Conservation (phyloP, 2,797 vertebrate genomes). For the Mormyrus proboscirostris region DNA sequence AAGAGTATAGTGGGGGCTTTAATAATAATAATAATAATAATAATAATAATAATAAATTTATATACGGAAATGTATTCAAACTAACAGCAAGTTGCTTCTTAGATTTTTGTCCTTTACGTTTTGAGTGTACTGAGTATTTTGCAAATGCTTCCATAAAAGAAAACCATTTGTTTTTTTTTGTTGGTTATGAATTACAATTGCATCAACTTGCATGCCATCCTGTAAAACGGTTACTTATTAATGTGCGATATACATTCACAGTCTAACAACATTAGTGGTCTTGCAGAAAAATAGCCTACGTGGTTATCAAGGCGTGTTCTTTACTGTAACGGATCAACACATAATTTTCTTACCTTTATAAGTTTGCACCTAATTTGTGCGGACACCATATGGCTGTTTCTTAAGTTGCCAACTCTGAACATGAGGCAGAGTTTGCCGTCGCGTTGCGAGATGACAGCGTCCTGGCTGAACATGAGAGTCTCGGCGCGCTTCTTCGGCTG, state of each 20-base stretch:
- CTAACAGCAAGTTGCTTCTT: background rate
- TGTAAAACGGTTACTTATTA: background rate
- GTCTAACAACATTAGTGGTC: background rate
- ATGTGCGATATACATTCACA: background rate
- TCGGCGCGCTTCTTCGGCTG: conserved; percentile 88
- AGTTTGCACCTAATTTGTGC: conserved; percentile 90
- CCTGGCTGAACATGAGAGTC: conserved; percentile 85
- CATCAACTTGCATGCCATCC: background rate
- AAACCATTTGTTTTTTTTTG: background rate
- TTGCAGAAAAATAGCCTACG: background rate
- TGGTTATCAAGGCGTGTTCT: background rate
- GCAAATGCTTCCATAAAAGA: background rate
- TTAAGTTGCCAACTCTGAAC: conserved; percentile 84
- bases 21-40: background rate
- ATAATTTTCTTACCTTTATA: conserved; percentile 68
- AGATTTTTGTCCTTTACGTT: background rate
- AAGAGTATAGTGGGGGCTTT: background rate
- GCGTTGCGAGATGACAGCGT: conserved; percentile 77
- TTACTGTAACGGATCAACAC: background rate
- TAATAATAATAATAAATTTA: background rate
- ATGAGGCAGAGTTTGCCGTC: conserved; percentile 84
- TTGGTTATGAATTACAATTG: background rate
- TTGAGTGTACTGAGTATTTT: background rate
- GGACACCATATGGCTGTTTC: conserved; percentile 90
- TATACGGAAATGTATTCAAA: background rate